Base-by-base conservation (phyloP, 2,113 vertebrate species). In the Noctilio leporinus region DNA sequence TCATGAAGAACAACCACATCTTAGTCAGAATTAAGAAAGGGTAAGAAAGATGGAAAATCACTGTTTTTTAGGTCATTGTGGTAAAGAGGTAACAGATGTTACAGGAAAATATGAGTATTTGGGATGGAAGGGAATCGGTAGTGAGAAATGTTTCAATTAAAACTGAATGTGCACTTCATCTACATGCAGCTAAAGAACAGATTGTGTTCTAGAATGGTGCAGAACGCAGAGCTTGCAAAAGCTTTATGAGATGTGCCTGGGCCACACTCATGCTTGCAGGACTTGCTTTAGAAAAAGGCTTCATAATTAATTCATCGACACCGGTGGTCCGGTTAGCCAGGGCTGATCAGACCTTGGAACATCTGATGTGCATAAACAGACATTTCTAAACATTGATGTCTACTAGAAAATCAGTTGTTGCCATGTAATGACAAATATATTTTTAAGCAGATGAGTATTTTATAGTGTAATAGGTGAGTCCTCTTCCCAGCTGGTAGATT, bases 101-200 rank as follows among this genome's bases (percentile, higher is more conserved):
- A 86, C 17, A 92, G 91, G 84, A 95, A 77, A 77, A n/a, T 83
- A 69, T 57, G 45, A 49, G 28, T 53, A 87, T 93, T 92, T 85
- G 43, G 15, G 26, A 53, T 28, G 76, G 26, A 80, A 70, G 33
- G 40, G 89, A 91, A 62, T 76, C 62, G 35, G 49, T 75, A 47
- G n/a, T 82, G 57, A 78, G 62, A 69, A 88, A 55, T 86, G 20
- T 89, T 89, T 53, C 28, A 77, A 75, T 30, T 86, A 72, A 77
- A 95, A 64, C 45, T 4, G 10, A 6, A 45, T n/a, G 3, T 78
- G 24, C 16, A 53, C 53, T 67, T 0, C 40, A 59, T 28, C 53
- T 67, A 0, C 40, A 59, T 28, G 4, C 57, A 86, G 5, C 10
- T 62, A 40, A 72, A n/a, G 45, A 64, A 45, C 43, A 88, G 67